Conservation (phyloP, 2,888 invertebrate species). For the Eupithecia subfuscata region DNA sequence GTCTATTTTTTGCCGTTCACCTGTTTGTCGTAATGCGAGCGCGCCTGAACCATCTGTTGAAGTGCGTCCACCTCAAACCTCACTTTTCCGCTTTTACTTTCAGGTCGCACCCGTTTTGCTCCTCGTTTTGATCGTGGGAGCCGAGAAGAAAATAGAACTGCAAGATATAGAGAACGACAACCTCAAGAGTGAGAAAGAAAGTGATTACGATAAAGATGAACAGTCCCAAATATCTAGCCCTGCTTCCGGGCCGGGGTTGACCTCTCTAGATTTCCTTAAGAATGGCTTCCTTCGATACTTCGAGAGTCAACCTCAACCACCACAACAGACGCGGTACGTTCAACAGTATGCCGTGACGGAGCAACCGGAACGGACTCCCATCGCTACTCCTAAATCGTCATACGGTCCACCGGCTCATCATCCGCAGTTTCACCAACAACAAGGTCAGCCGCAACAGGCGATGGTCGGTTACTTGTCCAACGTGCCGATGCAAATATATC, state of each 20-base stretch:
- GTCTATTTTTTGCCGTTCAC: constrained; percentile 79
- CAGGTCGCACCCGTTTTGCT: constrained; percentile 71
- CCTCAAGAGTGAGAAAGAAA: constrained; percentile 83
- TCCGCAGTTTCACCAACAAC: constrained; percentile 23
- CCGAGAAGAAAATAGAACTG: constrained; percentile 87
- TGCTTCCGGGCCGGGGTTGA: constrained; percentile 48
- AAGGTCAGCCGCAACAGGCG: constrained; percentile 59
- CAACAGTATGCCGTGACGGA: constrained; percentile 78
- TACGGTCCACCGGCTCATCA: constrained; percentile 48
- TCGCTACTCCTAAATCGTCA: constrained; percentile 51
- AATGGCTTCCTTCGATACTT: constrained; percentile 67
- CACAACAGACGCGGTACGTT: constrained; percentile 66
- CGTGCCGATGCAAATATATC: constrained; percentile 77
- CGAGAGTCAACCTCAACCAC: constrained; percentile 54
- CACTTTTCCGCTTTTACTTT: constrained; percentile 72
- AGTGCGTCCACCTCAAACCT: constrained; percentile 42
- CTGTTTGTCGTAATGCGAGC: constrained; percentile 62
- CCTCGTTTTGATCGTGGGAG: constrained; percentile 64
- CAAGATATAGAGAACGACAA: constrained; percentile 91
- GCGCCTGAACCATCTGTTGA: constrained; percentile 57
- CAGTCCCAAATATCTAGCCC: constrained; percentile 50
- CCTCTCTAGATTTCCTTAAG: constrained; percentile 68
- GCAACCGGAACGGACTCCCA: constrained; percentile 60
- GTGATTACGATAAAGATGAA: constrained; percentile 60
- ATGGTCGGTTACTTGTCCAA: constrained; percentile 77